Evolutionary conservation across 2,888 invertebrate genomes (phyloP).

Genomic region (Anthophora plumipes): DNA sequence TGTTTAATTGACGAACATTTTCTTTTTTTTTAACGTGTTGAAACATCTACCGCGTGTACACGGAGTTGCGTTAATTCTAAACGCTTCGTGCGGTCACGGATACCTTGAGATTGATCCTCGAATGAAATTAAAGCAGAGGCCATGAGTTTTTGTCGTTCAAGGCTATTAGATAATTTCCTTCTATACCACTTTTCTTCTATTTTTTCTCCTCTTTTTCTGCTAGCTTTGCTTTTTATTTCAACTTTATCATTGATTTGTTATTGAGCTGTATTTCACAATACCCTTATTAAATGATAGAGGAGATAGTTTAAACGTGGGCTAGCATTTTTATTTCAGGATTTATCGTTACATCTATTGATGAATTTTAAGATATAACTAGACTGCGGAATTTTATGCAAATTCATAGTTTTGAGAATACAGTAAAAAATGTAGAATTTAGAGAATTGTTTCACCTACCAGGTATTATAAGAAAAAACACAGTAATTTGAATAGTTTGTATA

Average conservation of each 20-base stretch:
- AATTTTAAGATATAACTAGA: too few relatives aligned
- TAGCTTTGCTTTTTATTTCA: neutral
- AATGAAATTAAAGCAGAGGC: slow-evolving; percentile 10
- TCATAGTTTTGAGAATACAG: too few relatives aligned
- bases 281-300: too few relatives aligned
- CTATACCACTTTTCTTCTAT: neutral
- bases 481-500: too few relatives aligned
- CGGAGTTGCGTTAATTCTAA: slow-evolving; percentile 20
- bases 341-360: too few relatives aligned
- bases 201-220: neutral
- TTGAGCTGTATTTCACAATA: too few relatives aligned
- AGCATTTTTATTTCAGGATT: too few relatives aligned
- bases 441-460: too few relatives aligned
- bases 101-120: neutral
- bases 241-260: neutral
- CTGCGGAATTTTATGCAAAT: too few relatives aligned
- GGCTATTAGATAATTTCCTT: neutral
- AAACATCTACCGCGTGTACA: neutral
- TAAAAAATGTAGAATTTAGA: too few relatives aligned
- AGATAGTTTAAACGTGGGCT: too few relatives aligned
- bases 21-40: slow-evolving; percentile 30
- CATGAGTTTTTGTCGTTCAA: neutral
- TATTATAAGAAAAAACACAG: too few relatives aligned
- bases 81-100: neutral
- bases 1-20: slow-evolving; percentile 38